Base-by-base conservation (phyloP, 2,797 vertebrate species). In the Apogon talboti region DNA sequence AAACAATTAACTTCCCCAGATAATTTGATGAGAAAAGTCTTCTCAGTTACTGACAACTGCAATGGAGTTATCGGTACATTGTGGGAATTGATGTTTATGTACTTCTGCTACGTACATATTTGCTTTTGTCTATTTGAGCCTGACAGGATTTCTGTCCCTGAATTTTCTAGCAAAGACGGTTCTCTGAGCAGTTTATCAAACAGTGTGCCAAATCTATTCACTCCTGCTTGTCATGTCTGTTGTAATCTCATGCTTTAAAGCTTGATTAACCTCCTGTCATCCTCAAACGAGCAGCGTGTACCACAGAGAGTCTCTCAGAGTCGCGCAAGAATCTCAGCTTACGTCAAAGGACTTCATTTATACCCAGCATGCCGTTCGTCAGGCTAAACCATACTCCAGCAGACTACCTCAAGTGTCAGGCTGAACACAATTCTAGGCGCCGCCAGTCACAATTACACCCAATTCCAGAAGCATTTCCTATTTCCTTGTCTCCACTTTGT, bases 181-280 rank as follows among this genome's bases (percentile, higher is more conserved):
- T 78, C 53, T 78, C 21, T 37, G 43, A 77, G 79, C 68, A 61
- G 49, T 72, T 45, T 52, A 76, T 80, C 66, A 81, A 70, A 82
- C 68, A 66, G 47, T 79, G 67, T 77, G 68, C 79, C 62, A 71
- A 82, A 82, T 90, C 78, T 85, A 71, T 87, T 88, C 82, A 76
- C 74, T 79, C 68, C 76, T 76, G 85, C 82, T 85, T 83, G 79
- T 90, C 87, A 78, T 89, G 76, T 81, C 82, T 62, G 68, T 84
- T 86, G 83, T 89, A 87, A 91, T 90, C 83, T 84, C 79, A 80
- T 70, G 85, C 84, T 89, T 88, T 87, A 86, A 88, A 91, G 87
- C 86, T 88, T 87, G 87, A 93, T 92, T 91, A 90, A 91, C 89
- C 84, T 88, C 76, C 63, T 74, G 84, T 85, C 89, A 79, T 88